Conservation (phyloP, 2,113 vertebrate species). For the Python bivittatus region DNA sequence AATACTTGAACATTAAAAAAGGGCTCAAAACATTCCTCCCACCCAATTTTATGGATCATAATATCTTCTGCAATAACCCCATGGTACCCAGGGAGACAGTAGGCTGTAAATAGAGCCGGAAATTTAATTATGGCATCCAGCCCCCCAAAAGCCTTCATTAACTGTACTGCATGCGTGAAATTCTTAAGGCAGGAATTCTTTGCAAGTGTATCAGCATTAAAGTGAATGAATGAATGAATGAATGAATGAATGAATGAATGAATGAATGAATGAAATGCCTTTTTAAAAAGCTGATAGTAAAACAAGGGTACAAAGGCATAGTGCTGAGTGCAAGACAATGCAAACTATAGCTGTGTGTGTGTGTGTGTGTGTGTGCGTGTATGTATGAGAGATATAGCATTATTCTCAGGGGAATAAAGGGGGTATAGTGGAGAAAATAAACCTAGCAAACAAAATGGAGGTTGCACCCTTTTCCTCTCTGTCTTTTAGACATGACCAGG, state of each 20-base stretch:
- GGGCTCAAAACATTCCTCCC: not conserved
- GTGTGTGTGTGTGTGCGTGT: no score
- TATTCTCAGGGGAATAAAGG: no score
- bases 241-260: not conserved
- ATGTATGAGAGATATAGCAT: no score
- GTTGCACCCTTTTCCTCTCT: no score
- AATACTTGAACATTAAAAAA: not conserved
- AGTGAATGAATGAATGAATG: not conserved
- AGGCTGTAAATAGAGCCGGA: not conserved
- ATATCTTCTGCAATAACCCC: not conserved
- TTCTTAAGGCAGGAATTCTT: not conserved
- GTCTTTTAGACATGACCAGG: no score
- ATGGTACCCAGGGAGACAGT: not conserved
- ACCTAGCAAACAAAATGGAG: no score
- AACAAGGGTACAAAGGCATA: not conserved
- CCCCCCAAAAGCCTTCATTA: not conserved
- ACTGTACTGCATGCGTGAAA: not conserved
- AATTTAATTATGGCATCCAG: not conserved
- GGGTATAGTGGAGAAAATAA: no score
- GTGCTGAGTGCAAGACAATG: not conserved
- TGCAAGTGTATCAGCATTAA: not conserved
- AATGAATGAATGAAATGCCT: not conserved
- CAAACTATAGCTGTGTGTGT: no score
- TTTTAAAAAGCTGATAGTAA: not conserved
- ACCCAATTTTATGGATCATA: not conserved